Evolutionary conservation across 2,797 vertebrate genomes (phyloP).

Genomic region (Danio jaintianensis): DNA sequence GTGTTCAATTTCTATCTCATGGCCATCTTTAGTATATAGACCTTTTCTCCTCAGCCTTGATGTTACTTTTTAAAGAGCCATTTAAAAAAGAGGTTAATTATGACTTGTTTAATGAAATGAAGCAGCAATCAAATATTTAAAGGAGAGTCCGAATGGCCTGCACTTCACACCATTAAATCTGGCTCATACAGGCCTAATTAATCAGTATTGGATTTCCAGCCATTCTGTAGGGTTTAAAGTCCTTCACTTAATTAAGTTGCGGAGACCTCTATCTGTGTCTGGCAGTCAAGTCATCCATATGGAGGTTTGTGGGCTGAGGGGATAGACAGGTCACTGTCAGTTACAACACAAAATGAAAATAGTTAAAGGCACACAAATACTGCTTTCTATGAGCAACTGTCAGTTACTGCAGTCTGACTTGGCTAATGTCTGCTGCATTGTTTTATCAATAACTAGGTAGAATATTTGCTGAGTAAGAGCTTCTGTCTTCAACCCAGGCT

Average conservation of each 20-base stretch:
- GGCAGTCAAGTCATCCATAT: conserved; percentile 68
- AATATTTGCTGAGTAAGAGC: neutral
- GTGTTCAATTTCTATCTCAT: neutral
- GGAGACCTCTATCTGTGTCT: conserved; percentile 63
- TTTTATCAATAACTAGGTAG: conserved; percentile 23
- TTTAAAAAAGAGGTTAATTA: conserved; percentile 5
- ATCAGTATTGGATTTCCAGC: conserved; percentile 49
- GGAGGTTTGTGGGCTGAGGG: conserved; percentile 69
- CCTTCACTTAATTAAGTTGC: conserved; percentile 68
- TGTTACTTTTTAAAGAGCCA: neutral
- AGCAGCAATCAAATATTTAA: conserved; percentile 15
- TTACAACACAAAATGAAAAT: conserved; percentile 58
- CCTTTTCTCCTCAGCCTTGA: neutral
- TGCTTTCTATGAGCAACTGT: conserved; percentile 53
- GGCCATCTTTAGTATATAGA: neutral
- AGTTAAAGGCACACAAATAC: conserved; percentile 51
- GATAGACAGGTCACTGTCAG: conserved; percentile 60
- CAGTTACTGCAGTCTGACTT: neutral
- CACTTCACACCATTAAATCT: conserved; percentile 48
- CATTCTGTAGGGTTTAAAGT: conserved; percentile 57
- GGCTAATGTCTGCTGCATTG: conserved; percentile 6
- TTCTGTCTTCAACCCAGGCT: neutral
- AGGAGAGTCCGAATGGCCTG: conserved; percentile 32
- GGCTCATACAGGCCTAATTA: conserved; percentile 51
- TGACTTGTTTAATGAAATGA: conserved; percentile 9